Percentiles rank a stretch among this genome's conserved stretches.
Evolutionary conservation across 1,140 invertebrate genomes (phyloP).

Genomic region (Danaus plexippus): DNA sequence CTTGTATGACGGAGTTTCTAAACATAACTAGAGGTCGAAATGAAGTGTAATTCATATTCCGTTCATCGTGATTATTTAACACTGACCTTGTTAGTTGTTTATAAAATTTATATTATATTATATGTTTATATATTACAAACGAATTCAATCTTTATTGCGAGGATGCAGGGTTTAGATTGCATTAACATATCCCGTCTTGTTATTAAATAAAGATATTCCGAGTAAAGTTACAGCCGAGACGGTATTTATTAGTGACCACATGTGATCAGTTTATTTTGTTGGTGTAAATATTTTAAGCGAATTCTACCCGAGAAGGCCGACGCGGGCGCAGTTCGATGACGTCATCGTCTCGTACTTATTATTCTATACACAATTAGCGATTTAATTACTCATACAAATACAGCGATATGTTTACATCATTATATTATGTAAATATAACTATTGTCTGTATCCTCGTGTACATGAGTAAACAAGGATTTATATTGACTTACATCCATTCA

Average conservation of each 20-base stretch:
- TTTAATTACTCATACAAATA: no score
- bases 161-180: neutral
- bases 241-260: no score
- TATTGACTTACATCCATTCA: no score
- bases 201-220: conserved; percentile 2
- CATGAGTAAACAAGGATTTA: no score
- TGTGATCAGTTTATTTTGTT: conserved; percentile 12
- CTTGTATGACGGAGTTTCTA: no score
- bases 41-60: neutral
- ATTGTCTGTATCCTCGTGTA: no score
- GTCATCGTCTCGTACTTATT: conserved; percentile 9
- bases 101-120: conserved; percentile 1
- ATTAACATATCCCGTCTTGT: neutral
- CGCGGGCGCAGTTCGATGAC: conserved; percentile 17
- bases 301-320: conserved; percentile 12
- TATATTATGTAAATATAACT: no score
- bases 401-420: no score
- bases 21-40: no score
- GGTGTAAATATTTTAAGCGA: conserved; percentile 2
- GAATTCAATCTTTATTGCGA: neutral
- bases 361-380: no score
- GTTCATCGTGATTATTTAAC: conserved; percentile 17
- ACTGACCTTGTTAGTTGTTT: conserved; percentile 17
- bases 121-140: neutral
- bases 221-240: conserved; percentile 7